Percentiles rank a stretch among this genome's conserved stretches.
Conservation (phyloP, 2,888 invertebrate species). For the Baronia brevicornis region DNA sequence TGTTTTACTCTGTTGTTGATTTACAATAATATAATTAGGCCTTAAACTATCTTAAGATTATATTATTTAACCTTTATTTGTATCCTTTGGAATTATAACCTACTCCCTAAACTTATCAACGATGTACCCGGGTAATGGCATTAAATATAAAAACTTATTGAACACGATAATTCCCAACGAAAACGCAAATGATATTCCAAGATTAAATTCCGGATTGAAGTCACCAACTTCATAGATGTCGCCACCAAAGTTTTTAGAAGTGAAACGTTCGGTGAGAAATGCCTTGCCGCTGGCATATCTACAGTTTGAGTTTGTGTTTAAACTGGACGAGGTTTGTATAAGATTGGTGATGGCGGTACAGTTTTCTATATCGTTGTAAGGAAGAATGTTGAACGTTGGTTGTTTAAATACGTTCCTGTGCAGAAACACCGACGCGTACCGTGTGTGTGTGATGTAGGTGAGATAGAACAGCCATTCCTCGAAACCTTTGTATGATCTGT, state of each 20-base stretch:
- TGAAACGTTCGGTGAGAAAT: slow-evolving; percentile 82
- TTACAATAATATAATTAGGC: too few relatives aligned
- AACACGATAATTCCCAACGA: slow-evolving; percentile 86
- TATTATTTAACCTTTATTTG: slow-evolving; percentile 11
- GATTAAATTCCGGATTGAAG: slow-evolving; percentile 83
- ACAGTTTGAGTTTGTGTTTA: slow-evolving; percentile 74
- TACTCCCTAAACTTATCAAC: slow-evolving; percentile 90
- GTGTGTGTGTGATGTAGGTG: slow-evolving; percentile 85
- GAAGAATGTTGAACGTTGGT: slow-evolving; percentile 67
- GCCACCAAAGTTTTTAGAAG: slow-evolving; percentile 69
- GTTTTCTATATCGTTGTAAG: slow-evolving; percentile 70
- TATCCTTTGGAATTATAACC: slow-evolving; percentile 8
- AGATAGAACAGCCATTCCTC: slow-evolving; percentile 89
- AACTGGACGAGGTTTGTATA: slow-evolving; percentile 69
- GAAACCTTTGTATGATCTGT: slow-evolving; percentile 84
- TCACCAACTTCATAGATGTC: slow-evolving; percentile 76
- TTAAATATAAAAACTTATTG: slow-evolving; percentile 88
- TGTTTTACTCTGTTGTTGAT: too few relatives aligned
- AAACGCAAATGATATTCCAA: slow-evolving; percentile 88
- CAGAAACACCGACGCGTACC: slow-evolving; percentile 86
- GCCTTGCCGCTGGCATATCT: slow-evolving; percentile 82
- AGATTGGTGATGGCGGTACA: slow-evolving; percentile 71
- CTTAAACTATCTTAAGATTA: too few relatives aligned
- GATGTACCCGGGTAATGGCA: slow-evolving; percentile 89
- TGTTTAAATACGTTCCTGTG: slow-evolving; percentile 82